Conservation (phyloP, 2,797 vertebrate genomes). For the Cygnus olor region DNA sequence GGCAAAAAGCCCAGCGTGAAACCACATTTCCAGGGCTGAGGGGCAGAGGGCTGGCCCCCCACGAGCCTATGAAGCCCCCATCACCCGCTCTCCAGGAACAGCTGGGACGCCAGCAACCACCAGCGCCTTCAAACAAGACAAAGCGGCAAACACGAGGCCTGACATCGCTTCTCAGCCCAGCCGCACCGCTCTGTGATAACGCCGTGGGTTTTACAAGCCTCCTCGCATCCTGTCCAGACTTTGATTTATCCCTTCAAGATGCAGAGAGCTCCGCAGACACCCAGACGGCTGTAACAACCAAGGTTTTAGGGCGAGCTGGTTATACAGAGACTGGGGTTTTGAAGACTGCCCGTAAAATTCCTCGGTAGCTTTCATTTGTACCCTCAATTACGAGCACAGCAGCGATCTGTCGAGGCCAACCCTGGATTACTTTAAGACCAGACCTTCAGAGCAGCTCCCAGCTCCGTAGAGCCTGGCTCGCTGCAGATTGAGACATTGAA, state of each 20-base stretch:
- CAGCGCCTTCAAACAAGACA: not conserved
- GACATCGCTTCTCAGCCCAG: not conserved
- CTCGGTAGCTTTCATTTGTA: not conserved
- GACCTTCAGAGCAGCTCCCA: not conserved
- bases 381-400: rapidly evolving
- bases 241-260: not conserved
- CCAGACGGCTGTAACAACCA: rapidly evolving
- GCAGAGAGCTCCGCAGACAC: not conserved
- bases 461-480: not conserved
- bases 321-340: not conserved
- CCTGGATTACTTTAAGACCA: not conserved
- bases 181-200: rapidly evolving
- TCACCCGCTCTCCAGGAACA: not conserved
- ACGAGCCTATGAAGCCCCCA: not conserved
- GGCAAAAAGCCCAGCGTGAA: not conserved
- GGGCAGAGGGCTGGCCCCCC: not conserved
- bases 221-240: not conserved
- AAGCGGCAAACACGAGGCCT: not conserved
- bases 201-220: not conserved
- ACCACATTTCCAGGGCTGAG: not conserved
- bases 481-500: not conserved
- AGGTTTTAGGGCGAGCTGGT: not conserved
- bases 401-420: rapidly evolving
- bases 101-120: not conserved
- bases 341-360: not conserved